Evolutionary conservation across 2,113 vertebrate genomes (phyloP).

Genomic region (Gadus chalcogrammus): DNA sequence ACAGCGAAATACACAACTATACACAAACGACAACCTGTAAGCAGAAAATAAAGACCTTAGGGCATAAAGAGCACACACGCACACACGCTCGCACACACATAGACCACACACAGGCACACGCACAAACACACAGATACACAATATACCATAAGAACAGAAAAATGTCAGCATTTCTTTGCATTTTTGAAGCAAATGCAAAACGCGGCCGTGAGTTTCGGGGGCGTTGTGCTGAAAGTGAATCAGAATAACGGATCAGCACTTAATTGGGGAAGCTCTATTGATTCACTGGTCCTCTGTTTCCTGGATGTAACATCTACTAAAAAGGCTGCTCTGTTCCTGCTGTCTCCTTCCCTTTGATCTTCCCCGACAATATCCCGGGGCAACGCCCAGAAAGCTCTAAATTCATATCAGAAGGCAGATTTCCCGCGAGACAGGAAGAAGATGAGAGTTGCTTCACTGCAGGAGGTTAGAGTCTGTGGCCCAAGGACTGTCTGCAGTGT

Average conservation of each 20-base stretch:
- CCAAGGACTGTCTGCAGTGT: constrained; percentile 52
- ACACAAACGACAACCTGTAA: too few species aligned
- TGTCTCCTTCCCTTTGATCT: constrained; percentile 61
- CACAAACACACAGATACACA: neutral
- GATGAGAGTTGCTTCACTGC: constrained; percentile 69
- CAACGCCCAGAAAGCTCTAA: constrained; percentile 64
- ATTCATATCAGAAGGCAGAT: constrained; percentile 73
- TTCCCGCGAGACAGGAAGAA: constrained; percentile 69
- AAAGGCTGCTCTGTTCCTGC: constrained; percentile 54
- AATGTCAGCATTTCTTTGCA: constrained; percentile 24
- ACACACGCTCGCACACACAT: constrained; percentile 3
- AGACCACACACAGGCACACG: neutral
- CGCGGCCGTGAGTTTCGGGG: constrained; percentile 15
- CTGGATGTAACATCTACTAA: constrained; percentile 47
- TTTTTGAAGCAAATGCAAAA: neutral
- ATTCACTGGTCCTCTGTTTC: constrained; percentile 42
- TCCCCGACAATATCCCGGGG: constrained; percentile 68
- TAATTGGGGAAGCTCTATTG: constrained; percentile 48
- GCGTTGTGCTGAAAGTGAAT: constrained; percentile 38
- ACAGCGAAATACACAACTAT: too few species aligned
- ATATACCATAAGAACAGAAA: constrained; percentile 23
- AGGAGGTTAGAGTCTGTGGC: constrained; percentile 53
- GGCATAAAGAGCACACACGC: neutral
- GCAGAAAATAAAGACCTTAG: too few species aligned
- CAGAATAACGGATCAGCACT: constrained; percentile 43